Conservation (phyloP, 2,113 vertebrate species). For the Myodes glareolus region DNA sequence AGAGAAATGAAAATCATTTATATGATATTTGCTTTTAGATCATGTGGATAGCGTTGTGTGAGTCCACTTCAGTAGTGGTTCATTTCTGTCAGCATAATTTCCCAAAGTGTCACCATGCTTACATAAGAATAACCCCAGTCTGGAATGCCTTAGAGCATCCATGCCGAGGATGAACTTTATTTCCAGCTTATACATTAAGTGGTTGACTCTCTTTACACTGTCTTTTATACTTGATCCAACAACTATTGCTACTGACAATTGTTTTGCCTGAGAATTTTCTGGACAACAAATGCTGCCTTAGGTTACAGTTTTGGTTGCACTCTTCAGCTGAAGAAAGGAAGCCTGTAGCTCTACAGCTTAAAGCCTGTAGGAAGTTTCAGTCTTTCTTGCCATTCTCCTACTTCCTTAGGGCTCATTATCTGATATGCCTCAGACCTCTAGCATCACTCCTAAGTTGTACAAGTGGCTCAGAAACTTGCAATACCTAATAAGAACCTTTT, state of each 20-base stretch:
- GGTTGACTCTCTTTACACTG: conserved; percentile 88
- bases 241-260: background rate
- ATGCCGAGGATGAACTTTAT: conserved; percentile 58
- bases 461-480: background rate
- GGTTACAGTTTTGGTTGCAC: conserved; percentile 85
- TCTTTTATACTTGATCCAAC: conserved; percentile 85
- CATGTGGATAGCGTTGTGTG: background rate
- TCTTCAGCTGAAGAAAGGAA: conserved; percentile 88
- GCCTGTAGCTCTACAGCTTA: too few species aligned
- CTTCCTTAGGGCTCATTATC: background rate
- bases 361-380: background rate
- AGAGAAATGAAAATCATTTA: background rate
- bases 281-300: background rate
- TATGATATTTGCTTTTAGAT: too few species aligned
- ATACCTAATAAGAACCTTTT: background rate
- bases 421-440: background rate
- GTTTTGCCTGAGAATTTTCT: background rate
- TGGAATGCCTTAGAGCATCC: background rate
- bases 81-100: conserved; percentile 81
- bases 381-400: background rate
- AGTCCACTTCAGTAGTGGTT: conserved; percentile 61
- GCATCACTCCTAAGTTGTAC: background rate
- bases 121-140: background rate
- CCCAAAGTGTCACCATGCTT: background rate
- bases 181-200: conserved; percentile 90